A percentile compares a stretch with the other conserved stretches of the same genome.
These are phyloP conservation scores for Apodemus agrarius DNA, from an alignment of 2,797 vertebrate genomes.

Conservation along the genomic window DNA sequence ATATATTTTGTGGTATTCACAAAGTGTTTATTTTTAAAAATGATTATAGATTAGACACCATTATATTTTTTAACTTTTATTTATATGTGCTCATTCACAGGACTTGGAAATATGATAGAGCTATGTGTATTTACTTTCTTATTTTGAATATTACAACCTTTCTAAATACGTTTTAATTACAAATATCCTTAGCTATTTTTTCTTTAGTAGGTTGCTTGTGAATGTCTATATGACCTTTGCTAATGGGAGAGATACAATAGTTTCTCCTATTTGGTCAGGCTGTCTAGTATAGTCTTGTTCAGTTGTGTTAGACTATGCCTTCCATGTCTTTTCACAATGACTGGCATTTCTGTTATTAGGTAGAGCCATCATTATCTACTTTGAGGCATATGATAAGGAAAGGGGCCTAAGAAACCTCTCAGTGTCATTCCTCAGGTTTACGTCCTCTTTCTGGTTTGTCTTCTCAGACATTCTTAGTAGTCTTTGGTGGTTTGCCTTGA, in stretches of 20 bases:
- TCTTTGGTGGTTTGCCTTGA: not conserved
- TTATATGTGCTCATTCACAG: not conserved
- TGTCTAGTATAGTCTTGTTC: not conserved
- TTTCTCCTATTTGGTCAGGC: not conserved
- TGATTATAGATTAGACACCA: not conserved
- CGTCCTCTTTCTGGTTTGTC: not conserved
- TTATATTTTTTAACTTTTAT: not conserved
- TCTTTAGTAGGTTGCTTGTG: not conserved
- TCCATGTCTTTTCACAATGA: not conserved
- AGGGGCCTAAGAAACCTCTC: not conserved
- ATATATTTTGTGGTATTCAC: slow-evolving; percentile 2
- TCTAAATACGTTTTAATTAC: not conserved
- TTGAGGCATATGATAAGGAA: not conserved
- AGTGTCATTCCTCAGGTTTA: too few species aligned
- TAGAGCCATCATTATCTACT: not conserved
- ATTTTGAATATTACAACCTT: not conserved
- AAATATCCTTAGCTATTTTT: not conserved
- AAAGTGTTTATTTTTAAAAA: not conserved
- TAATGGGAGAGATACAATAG: not conserved
- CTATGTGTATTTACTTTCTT: not conserved
- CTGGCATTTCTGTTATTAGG: not conserved
- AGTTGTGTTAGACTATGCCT: not conserved
- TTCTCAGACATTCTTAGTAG: not conserved
- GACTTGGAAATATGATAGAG: not conserved
- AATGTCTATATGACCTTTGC: not conserved